Evolutionary conservation across 2,888 invertebrate species (phyloP), one percentile per base, ranked within the genome.

Genomic region (Bimastos eiseni): DNA sequence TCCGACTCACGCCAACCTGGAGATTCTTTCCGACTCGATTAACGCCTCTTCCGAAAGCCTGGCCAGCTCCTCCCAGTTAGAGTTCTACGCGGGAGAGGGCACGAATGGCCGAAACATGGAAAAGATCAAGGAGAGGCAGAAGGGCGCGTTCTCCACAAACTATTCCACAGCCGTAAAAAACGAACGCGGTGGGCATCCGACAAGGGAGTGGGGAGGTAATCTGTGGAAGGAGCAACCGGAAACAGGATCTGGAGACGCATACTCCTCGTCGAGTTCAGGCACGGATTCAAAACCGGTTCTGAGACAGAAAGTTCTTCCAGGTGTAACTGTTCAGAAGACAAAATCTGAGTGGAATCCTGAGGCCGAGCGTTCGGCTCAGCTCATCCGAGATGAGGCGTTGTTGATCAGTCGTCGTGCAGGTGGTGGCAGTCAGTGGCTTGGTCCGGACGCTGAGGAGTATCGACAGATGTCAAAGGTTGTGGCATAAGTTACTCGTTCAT

Each of bases 41-140:
- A 37, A 37, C 11, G 88, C 88, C n/a, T 90, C 90, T 30, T 86
- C 34, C 1, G 90, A 90, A 86, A 90, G 88, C 34, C 41, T 86
- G 17, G 34, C 36, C 37, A 86, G 86, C 24, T 86, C 86, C 36
- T 21, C 37, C 21, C 86, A 86, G 36, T 30, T 36, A 36, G 86
- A 84, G 84, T 84, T 84, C 34, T 21, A 21, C 49, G 21, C 21
- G 5, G 49, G 49, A 49, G 49, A 70, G 30, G 70, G 70, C 13
- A 8, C 70, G 30, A 70, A 70, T n/a, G 70, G 70, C 30, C 70
- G 70, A n/a, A 70, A 70, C 17, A 70, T 70, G 70, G 70, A 70
- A n/a, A 70, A 6, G 17, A 70, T 70, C 70, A 70, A 8, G 0
- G 70, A 70, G 17, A 70, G 70, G 70, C 30, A n/a, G 70, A 15